A percentile compares a stretch with the other conserved stretches of the same genome.
Conservation (phyloP, 2,797 vertebrate genomes). For the Ispidina picta region DNA sequence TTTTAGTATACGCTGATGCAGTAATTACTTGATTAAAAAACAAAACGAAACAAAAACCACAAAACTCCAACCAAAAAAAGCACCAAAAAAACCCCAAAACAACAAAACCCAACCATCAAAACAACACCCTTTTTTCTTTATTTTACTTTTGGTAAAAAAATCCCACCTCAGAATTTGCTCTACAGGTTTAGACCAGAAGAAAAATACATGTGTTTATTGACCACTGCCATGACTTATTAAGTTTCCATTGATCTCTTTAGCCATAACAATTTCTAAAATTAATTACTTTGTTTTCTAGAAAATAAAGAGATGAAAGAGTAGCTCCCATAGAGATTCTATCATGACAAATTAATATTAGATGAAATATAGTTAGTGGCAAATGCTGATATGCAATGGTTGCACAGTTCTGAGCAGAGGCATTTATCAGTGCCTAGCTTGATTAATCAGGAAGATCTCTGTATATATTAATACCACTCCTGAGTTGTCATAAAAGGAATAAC, state of each 20-base stretch:
- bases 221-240: neutral
- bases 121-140: accelerated
- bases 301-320: neutral
- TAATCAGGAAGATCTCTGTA: neutral
- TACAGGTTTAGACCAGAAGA: neutral
- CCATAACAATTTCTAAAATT: neutral
- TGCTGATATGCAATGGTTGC: accelerated
- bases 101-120: too few relatives aligned
- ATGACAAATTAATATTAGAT: neutral
- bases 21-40: neutral
- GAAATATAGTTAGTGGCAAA: neutral
- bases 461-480: neutral
- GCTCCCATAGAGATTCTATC: neutral
- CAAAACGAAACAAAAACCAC: too few relatives aligned
- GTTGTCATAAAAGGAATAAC: neutral
- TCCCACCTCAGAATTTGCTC: neutral
- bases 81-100: too few relatives aligned
- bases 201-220: neutral
- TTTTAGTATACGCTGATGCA: neutral
- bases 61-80: neutral
- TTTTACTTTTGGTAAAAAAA: accelerated
- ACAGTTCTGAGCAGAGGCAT: neutral
- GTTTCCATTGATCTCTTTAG: neutral
- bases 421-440: neutral
- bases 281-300: neutral